Conservation (phyloP, 2,888 invertebrate genomes). For the Phania funesta region DNA sequence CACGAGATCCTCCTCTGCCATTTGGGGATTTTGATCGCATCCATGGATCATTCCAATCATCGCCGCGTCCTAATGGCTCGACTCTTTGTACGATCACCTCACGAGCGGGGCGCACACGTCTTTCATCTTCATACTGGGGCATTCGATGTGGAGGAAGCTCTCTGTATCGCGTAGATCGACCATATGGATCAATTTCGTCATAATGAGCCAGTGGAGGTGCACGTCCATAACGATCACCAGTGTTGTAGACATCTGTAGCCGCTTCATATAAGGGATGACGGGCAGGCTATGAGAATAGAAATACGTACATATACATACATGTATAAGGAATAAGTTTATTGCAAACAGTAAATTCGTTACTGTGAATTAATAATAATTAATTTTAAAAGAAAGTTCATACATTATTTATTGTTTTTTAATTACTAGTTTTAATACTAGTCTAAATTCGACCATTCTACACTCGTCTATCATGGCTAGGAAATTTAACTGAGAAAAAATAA, state of each 20-base stretch:
- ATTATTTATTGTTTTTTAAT: no score
- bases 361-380: no score
- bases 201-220: constrained; percentile 74
- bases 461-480: no score
- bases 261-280: constrained; percentile 72
- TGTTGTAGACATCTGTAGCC: constrained; percentile 76
- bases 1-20: constrained; percentile 79
- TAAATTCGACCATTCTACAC: no score
- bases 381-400: no score
- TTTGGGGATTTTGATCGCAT: constrained; percentile 87
- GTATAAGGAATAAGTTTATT: no score
- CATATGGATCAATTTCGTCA: constrained; percentile 80
- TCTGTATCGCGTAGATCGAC: constrained; percentile 81
- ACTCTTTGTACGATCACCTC: constrained; percentile 90
- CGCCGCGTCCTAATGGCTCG: constrained; percentile 83
- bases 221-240: constrained; percentile 76
- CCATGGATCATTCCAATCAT: constrained; percentile 98
- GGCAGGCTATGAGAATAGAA: constrained; percentile 60
- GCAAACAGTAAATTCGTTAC: no score
- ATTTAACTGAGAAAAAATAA: no score
- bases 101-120: constrained; percentile 84
- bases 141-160: constrained; percentile 82
- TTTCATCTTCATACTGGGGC: constrained; percentile 83
- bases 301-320: no score
- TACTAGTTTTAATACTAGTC: no score